Evolutionary conservation across 2,113 vertebrate genomes (phyloP).

Genomic region (Planiliza haematocheilus): DNA sequence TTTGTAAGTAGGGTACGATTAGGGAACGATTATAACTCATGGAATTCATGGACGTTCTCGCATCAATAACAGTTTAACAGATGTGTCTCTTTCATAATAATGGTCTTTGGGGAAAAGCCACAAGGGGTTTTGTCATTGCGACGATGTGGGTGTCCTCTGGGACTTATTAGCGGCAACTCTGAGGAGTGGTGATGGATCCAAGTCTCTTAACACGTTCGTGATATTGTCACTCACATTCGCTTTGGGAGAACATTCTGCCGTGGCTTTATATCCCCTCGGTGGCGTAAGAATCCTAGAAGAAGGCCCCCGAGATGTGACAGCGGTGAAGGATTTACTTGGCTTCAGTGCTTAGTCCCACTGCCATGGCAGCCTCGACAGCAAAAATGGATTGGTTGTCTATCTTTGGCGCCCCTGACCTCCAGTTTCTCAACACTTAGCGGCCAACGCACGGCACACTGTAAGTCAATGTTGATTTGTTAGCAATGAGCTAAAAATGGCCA

Average conservation of each 20-base stretch:
- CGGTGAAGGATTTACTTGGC: too few relatives aligned
- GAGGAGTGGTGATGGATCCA: not conserved
- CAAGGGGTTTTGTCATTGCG: too few relatives aligned
- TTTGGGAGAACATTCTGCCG: not conserved
- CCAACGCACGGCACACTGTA: not conserved
- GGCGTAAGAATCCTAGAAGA: slow-evolving; percentile 4
- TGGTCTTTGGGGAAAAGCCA: too few relatives aligned
- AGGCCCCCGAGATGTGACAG: not conserved
- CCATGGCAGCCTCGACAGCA: not conserved
- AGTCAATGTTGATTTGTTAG: not conserved
- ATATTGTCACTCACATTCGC: slow-evolving; percentile 4
- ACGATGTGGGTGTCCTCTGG: too few relatives aligned
- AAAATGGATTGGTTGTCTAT: slow-evolving; percentile 2
- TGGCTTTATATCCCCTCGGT: slow-evolving; percentile 18
- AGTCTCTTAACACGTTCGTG: not conserved
- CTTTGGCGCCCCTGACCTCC: not conserved
- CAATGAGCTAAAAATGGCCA: not conserved
- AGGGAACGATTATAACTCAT: too few relatives aligned
- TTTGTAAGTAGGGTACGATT: too few relatives aligned
- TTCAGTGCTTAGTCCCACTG: not conserved
- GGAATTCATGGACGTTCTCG: too few relatives aligned
- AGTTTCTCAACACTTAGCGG: not conserved
- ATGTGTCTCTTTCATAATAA: too few relatives aligned
- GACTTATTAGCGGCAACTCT: not conserved
- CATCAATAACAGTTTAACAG: too few relatives aligned